These are phyloP conservation scores for Sander lucioperca DNA, from an alignment of 2,113 vertebrate genomes.

Conservation along the genomic window DNA sequence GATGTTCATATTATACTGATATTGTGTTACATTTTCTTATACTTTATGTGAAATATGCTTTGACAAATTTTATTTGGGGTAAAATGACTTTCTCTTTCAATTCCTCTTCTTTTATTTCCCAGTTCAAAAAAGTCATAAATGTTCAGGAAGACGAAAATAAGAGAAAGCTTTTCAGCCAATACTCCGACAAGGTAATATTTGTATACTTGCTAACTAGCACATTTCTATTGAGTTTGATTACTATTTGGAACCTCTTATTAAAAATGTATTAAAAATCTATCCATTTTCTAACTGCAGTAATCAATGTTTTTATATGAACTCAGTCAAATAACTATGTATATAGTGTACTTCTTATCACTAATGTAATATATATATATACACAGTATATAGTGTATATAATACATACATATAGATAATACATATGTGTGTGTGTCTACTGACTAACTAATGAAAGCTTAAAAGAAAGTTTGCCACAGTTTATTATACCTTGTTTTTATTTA, in stretches of 20 bases:
- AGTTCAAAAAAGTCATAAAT: background rate
- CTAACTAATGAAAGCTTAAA: background rate
- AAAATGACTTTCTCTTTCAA: background rate
- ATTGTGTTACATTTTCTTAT: background rate
- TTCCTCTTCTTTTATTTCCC: background rate
- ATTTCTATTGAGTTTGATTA: no score
- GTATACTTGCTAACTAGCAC: background rate
- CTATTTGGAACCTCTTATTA: background rate
- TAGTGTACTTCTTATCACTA: background rate
- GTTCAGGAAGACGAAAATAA: conserved; percentile 21
- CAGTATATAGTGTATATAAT: no score
- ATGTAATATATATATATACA: no score
- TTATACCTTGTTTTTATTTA: background rate
- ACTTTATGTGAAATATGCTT: background rate
- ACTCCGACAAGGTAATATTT: conserved; percentile 73
- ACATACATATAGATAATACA: no score
- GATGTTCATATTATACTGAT: background rate
- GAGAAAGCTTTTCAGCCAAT: conserved; percentile 54
- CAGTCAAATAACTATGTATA: background rate
- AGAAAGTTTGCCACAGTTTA: background rate
- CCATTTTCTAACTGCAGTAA: background rate
- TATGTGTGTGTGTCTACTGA: no score
- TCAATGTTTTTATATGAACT: background rate
- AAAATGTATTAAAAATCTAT: background rate
- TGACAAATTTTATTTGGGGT: background rate